These are phyloP conservation scores for Lampris incognitus DNA, from an alignment of 2,113 vertebrate genomes.

Conservation along the genomic window DNA sequence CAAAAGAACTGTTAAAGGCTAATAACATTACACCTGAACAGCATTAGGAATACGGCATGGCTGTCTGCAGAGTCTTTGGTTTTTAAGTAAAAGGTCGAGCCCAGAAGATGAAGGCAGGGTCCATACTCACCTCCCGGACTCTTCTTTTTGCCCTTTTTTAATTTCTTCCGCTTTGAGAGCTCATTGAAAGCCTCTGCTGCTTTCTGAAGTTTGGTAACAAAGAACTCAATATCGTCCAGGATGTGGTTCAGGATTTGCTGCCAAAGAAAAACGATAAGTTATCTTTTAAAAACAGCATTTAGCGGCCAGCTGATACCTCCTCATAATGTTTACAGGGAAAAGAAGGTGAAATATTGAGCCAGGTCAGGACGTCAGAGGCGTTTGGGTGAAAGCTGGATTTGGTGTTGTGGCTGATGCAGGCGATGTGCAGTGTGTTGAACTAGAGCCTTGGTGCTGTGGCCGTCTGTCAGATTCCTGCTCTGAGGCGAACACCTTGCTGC, in stretches of 20 bases:
- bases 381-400: too few relatives aligned
- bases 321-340: not conserved
- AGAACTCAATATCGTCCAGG: slow-evolving; percentile 96
- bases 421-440: too few relatives aligned
- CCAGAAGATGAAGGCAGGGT: not conserved
- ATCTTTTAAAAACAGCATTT: not conserved
- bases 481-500: too few relatives aligned
- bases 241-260: slow-evolving; percentile 99
- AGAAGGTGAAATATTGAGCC: too few relatives aligned
- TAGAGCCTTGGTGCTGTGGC: too few relatives aligned
- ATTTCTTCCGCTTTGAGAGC: slow-evolving; percentile 91
- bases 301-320: too few relatives aligned
- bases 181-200: slow-evolving; percentile 92
- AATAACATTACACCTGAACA: not conserved
- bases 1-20: too few relatives aligned
- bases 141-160: slow-evolving; percentile 92
- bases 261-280: not conserved
- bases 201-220: slow-evolving; percentile 95
- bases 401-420: too few relatives aligned
- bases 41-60: too few relatives aligned
- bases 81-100: not conserved
- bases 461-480: too few relatives aligned
- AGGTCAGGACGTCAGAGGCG: too few relatives aligned
- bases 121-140: slow-evolving; percentile 89
- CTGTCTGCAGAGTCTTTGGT: not conserved